A percentile compares a stretch with the other conserved stretches of the same genome.
Conservation (phyloP, 2,797 vertebrate genomes). For the Hylomyscus alleni region DNA sequence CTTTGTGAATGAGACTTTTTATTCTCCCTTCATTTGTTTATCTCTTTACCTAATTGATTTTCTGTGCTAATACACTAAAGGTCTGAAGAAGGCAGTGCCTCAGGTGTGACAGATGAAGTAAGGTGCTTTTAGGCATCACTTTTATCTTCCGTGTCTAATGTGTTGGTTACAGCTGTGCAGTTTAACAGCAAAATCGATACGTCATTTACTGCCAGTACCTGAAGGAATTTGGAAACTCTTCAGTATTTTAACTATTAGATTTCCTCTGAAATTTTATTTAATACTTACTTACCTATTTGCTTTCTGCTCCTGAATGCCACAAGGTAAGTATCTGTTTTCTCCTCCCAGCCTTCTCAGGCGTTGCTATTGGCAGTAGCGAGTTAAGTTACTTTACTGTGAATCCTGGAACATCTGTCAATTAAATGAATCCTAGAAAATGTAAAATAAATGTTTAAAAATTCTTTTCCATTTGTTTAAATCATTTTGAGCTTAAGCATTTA, state of each 20-base stretch:
- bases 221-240: slow-evolving; percentile 87
- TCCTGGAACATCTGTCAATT: slow-evolving; percentile 71
- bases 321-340: background rate
- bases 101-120: slow-evolving; percentile 92
- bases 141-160: slow-evolving; percentile 92
- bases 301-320: slow-evolving; percentile 52
- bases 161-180: slow-evolving; percentile 91
- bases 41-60: slow-evolving; percentile 92
- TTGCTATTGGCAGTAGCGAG: slow-evolving; percentile 50
- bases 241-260: slow-evolving; percentile 88
- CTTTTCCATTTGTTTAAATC: slow-evolving; percentile 79
- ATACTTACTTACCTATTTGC: background rate
- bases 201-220: slow-evolving; percentile 89
- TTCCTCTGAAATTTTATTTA: slow-evolving; percentile 78
- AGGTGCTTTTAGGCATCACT: slow-evolving; percentile 90
- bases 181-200: slow-evolving; percentile 91
- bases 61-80: slow-evolving; percentile 90
- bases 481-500: slow-evolving; percentile 78
- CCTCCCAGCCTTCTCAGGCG: background rate
- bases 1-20: slow-evolving; percentile 87
- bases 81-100: slow-evolving; percentile 89
- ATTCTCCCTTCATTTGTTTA: slow-evolving; percentile 90
- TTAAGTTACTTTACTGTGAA: slow-evolving; percentile 63
- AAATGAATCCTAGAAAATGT: slow-evolving; percentile 75
- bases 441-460: slow-evolving; percentile 84